Evolutionary conservation across 35 echinoderm and acorn worm genomes (phyloP).

Genomic region (Ptychodera flava): DNA sequence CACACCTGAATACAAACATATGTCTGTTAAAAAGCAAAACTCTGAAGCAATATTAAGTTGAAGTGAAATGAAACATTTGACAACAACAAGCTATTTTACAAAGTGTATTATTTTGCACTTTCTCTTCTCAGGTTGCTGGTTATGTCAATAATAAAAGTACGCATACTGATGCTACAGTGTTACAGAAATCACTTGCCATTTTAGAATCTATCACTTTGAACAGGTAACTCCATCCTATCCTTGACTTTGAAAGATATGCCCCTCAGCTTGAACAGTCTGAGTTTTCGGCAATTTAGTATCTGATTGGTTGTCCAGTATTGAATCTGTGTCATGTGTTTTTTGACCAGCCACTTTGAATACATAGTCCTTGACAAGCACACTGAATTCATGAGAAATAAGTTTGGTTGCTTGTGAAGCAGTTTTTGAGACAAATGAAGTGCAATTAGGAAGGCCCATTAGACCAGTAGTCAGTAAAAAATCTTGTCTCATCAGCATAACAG

Average conservation of each 20-base stretch:
- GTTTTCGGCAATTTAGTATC: neutral
- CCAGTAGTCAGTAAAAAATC: too few relatives aligned
- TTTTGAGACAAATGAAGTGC: too few relatives aligned
- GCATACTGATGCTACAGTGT: constrained; percentile 17
- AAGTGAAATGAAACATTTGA: too few relatives aligned
- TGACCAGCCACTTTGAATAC: neutral
- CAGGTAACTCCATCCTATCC: constrained; percentile 33
- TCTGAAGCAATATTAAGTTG: too few relatives aligned
- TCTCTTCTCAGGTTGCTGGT: constrained; percentile 4
- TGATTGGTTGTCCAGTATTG: neutral
- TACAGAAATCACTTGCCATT: constrained; percentile 37
- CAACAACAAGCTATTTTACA: too few relatives aligned
- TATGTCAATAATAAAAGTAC: constrained; percentile 5
- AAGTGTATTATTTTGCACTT: too few relatives aligned
- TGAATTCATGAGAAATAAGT: neutral
- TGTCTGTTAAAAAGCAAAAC: too few relatives aligned
- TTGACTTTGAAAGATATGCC: too few relatives aligned
- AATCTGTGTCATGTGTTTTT: neutral
- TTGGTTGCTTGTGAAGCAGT: neutral
- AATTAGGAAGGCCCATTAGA: too few relatives aligned
- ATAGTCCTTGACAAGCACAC: neutral
- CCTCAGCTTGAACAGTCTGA: too few relatives aligned
- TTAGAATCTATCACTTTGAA: constrained; percentile 38
- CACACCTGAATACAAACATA: too few relatives aligned
- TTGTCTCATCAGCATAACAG: too few relatives aligned